Evolutionary conservation across 2,888 invertebrate species (phyloP).

Genomic region (Dioctria linearis): DNA sequence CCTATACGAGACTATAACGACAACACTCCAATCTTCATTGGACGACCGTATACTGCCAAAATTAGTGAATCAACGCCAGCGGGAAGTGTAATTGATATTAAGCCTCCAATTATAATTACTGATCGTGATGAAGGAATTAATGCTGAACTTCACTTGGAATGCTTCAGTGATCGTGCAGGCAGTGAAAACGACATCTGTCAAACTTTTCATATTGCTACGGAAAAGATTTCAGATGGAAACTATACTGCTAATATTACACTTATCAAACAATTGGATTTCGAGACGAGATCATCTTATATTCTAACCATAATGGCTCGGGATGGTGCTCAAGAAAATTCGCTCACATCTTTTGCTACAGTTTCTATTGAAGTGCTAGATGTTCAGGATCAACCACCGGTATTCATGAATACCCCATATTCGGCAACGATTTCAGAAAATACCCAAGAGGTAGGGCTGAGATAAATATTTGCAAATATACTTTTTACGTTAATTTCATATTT

Average conservation of each 20-base stretch:
- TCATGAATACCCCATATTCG: conserved; percentile 85
- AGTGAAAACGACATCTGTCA: conserved; percentile 80
- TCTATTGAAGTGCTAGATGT: conserved; percentile 84
- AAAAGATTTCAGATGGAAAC: conserved; percentile 78
- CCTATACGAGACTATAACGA: conserved; percentile 86
- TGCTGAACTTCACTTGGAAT: conserved; percentile 78
- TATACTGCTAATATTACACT: conserved; percentile 80
- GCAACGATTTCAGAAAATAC: conserved; percentile 84
- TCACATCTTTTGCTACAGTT: conserved; percentile 80
- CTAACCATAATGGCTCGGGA: conserved; percentile 80
- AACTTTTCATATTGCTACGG: conserved; percentile 78
- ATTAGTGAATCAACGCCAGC: conserved; percentile 79
- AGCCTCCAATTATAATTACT: conserved; percentile 77
- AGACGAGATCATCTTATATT: conserved; percentile 81
- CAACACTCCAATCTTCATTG: conserved; percentile 82
- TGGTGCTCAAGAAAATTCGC: conserved; percentile 74
- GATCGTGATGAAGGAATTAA: conserved; percentile 83
- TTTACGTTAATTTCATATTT: neutral
- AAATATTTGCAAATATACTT: no score
- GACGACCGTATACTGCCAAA: conserved; percentile 81
- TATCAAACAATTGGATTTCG: conserved; percentile 81
- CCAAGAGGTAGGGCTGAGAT: conserved; percentile 71
- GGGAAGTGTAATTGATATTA: conserved; percentile 75
- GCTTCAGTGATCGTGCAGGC: conserved; percentile 72
- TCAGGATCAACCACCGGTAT: conserved; percentile 88